Base-by-base conservation (phyloP, 1,140 invertebrate genomes). In the Leptopilina clavipes region DNA sequence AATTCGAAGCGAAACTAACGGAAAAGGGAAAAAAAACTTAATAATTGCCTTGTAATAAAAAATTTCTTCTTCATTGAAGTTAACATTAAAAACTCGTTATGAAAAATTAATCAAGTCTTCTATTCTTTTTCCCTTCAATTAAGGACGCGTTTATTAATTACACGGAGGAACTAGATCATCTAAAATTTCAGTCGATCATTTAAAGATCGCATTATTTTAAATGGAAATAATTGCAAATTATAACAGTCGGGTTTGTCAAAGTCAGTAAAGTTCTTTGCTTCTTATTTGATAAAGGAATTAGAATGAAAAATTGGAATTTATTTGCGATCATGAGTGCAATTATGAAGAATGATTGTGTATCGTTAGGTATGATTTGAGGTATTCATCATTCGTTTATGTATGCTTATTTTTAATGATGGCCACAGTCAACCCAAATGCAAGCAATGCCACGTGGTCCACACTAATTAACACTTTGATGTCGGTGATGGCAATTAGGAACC, bases 381-480 rank as follows among this genome's bases (percentile, higher is more conserved):
- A 52, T n/a, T 52, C n/a, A 52, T 52, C n/a, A 59, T 10, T 22
- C 19, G 6, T 25, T 22, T 65, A 59, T 65, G 56, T 65, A 31
- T 65, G 56, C 9, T 25, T 65, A 59, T 65, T 65, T 65, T 65
- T 65, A 14, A 31, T n/a, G 6, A 14, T 25, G 19, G 14, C 25
- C 10, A 12, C 7, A n/a, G 12, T n/a, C 3, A 11, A 12, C 59
- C 25, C 11, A 6, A n/a, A n/a, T 25, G 3, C 22, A n/a, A 65
- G 14, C 59, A 31, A 59, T 7, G 12, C 25, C 19, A 65, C 59
- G 59, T 25, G 22, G 22, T 14, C 59, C 59, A 65, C 1, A 22
- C 59, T 65, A 65, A 65, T 65, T 37, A 65, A 65, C 59, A 65
- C 59, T 65, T 65, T 65, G 59, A 65, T 65, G 59, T 65, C 22